Conservation (phyloP, 2,113 vertebrate genomes). For the Stigmatopora argus region DNA sequence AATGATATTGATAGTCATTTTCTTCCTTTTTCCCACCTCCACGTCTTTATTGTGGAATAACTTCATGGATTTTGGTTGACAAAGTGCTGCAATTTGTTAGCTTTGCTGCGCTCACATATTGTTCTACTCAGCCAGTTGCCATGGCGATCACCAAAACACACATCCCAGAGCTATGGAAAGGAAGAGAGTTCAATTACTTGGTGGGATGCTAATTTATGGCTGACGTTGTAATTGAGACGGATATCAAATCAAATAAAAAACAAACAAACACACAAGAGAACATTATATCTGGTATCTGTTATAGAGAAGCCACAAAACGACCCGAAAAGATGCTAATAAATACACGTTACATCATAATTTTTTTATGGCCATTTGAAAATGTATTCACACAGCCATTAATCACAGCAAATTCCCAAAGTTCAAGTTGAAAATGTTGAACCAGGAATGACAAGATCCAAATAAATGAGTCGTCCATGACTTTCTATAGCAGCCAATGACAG, state of each 20-base stretch:
- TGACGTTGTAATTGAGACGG: not conserved
- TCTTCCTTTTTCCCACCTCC: constrained; percentile 21
- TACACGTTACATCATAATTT: not conserved
- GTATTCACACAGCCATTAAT: not conserved
- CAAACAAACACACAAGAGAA: constrained; percentile 8
- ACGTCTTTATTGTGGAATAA: constrained; percentile 16
- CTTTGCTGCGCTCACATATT: constrained; percentile 17
- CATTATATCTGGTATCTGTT: not conserved
- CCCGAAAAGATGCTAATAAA: not conserved
- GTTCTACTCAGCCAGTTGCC: constrained; percentile 18
- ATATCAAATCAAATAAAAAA: constrained; percentile 6
- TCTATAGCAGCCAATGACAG: not conserved
- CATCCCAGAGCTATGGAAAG: constrained; percentile 2
- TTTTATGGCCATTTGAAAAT: not conserved
- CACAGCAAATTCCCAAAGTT: no score
- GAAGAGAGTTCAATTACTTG: constrained; percentile 5
- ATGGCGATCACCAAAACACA: constrained; percentile 31
- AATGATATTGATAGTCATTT: constrained; percentile 21
- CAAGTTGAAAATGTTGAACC: no score
- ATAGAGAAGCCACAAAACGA: not conserved
- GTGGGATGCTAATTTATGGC: not conserved
- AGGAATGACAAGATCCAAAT: no score
- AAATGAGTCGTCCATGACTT: no score
- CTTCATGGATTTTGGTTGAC: constrained; percentile 16
- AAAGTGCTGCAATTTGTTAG: constrained; percentile 18